Evolutionary conservation across 2,888 invertebrate species (phyloP).

Genomic region (Dascillus cervinus): DNA sequence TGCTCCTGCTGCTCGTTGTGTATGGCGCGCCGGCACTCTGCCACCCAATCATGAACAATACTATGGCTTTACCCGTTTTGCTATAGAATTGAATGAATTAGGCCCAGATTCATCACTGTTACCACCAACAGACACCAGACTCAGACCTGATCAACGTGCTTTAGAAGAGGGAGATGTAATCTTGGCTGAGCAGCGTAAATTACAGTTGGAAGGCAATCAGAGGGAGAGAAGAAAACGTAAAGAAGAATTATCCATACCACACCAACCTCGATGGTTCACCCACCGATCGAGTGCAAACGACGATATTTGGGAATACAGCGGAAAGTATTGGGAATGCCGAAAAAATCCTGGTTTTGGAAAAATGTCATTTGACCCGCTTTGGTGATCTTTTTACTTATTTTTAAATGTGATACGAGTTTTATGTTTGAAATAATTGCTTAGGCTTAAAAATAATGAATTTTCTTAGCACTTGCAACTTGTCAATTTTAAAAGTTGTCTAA

Average conservation of each 20-base stretch:
- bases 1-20: conserved; percentile 61
- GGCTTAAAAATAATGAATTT: no score
- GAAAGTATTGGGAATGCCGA: conserved; percentile 67
- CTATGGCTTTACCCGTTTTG: conserved; percentile 79
- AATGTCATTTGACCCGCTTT: conserved; percentile 50
- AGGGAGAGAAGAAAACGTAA: conserved; percentile 57
- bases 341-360: conserved; percentile 59
- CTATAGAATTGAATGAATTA: conserved; percentile 75
- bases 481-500: no score
- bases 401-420: no score
- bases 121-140: conserved; percentile 69
- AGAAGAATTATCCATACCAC: conserved; percentile 48
- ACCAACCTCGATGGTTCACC: conserved; percentile 54
- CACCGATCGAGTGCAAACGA: conserved; percentile 35
- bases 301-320: conserved; percentile 64
- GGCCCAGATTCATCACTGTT: conserved; percentile 55
- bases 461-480: no score
- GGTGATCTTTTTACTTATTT: conserved; percentile 53
- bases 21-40: conserved; percentile 77
- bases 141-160: conserved; percentile 68
- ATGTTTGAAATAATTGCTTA: no score
- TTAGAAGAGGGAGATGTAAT: conserved; percentile 68
- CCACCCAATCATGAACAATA: conserved; percentile 72
- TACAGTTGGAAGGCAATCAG: conserved; percentile 65
- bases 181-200: conserved; percentile 63